These are phyloP conservation scores for Platycnemis pennipes DNA, from an alignment of 2,888 invertebrate genomes.

Conservation along the genomic window DNA sequence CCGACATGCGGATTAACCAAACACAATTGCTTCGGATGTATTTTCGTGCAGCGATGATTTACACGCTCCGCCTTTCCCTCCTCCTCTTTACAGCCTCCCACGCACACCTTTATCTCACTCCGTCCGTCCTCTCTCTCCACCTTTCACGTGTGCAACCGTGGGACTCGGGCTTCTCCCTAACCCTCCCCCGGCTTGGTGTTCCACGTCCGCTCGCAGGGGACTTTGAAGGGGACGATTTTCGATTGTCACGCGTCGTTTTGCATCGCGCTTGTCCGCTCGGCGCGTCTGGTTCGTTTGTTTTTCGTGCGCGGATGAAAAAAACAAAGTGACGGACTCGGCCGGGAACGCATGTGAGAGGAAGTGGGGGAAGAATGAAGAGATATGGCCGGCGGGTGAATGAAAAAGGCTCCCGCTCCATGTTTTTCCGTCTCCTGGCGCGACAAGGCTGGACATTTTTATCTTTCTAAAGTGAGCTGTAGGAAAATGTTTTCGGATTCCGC, in stretches of 20 bases:
- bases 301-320: background rate
- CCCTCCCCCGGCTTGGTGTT: background rate
- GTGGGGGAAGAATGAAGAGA: background rate
- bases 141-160: background rate
- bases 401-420: background rate
- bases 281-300: background rate
- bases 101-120: background rate
- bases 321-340: background rate
- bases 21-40: slow-evolving; percentile 32
- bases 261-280: background rate
- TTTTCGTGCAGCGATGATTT: slow-evolving; percentile 36
- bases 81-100: background rate
- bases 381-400: background rate
- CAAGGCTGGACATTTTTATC: background rate
- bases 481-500: background rate
- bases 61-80: background rate
- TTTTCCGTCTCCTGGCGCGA: background rate
- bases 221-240: background rate
- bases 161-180: background rate
- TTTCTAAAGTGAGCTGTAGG: background rate
- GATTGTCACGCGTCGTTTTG: background rate
- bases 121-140: background rate
- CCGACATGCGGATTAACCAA: slow-evolving; percentile 39
- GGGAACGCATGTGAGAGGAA: background rate
- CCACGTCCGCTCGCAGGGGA: background rate